Evolutionary conservation across 2,113 vertebrate species (phyloP).

Genomic region (Indicator indicator): DNA sequence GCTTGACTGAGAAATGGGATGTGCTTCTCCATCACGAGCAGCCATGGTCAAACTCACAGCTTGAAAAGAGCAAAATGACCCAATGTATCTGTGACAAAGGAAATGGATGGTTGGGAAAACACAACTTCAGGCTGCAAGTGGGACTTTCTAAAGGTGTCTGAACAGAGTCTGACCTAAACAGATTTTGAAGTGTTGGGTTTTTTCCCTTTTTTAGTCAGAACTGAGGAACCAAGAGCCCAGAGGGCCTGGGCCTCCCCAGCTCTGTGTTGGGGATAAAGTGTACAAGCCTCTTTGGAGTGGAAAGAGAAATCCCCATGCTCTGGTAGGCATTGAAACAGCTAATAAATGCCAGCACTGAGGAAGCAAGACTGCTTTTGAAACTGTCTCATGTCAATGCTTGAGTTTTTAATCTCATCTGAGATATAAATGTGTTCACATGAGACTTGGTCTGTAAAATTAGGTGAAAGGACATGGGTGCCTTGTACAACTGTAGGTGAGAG

Average conservation of each 20-base stretch:
- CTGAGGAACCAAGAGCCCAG: background rate
- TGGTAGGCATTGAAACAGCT: background rate
- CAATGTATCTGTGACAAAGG: background rate
- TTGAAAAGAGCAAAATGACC: background rate
- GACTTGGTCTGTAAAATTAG: background rate
- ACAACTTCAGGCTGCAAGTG: background rate
- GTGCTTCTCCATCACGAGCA: background rate
- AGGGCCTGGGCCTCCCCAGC: background rate
- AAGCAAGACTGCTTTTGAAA: background rate
- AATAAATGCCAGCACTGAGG: background rate
- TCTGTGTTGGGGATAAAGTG: background rate
- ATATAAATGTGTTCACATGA: background rate
- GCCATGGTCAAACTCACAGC: fast-evolving
- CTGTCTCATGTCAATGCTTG: background rate
- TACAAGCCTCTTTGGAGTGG: background rate
- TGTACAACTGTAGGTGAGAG: background rate
- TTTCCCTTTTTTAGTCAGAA: background rate
- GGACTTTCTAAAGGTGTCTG: background rate
- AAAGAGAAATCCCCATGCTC: background rate
- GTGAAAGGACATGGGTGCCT: fast-evolving
- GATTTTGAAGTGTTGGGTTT: background rate
- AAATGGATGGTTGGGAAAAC: background rate
- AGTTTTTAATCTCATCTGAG: background rate
- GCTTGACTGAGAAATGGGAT: background rate
- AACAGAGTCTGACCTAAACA: background rate